Evolutionary conservation across 2,113 vertebrate species (phyloP).

Genomic region (Sakesphorus luctuosus): DNA sequence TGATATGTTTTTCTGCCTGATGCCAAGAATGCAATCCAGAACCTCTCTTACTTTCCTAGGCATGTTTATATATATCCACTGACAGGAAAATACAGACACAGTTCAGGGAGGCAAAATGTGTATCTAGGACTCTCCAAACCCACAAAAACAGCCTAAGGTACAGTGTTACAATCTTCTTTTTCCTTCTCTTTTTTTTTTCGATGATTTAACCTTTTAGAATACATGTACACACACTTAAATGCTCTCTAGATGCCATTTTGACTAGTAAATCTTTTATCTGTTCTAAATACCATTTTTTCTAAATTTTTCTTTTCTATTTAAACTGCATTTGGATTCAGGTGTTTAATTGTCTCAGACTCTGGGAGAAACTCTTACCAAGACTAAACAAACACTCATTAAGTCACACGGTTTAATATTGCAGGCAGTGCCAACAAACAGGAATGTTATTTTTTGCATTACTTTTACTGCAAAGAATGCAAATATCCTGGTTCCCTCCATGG

Average conservation of each 20-base stretch:
- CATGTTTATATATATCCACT: slow-evolving; percentile 11
- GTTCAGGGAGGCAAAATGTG: neutral
- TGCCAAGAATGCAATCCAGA: slow-evolving; percentile 29
- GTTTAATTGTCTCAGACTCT: neutral
- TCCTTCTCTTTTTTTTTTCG: neutral
- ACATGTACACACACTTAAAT: neutral
- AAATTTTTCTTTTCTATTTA: neutral
- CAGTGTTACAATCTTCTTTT: neutral
- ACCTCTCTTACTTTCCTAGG: slow-evolving; percentile 21
- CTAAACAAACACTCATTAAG: neutral
- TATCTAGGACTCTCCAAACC: neutral
- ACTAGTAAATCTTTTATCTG: neutral
- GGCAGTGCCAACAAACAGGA: neutral
- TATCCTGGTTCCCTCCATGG: neutral
- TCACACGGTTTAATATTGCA: neutral
- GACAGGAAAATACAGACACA: neutral
- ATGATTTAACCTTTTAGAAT: neutral
- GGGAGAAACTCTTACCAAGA: neutral
- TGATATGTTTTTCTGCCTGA: neutral
- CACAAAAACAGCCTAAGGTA: neutral
- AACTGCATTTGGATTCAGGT: neutral
- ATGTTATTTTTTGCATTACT: neutral
- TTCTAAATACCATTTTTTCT: neutral
- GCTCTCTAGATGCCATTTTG: neutral
- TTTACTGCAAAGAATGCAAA: neutral